These are phyloP conservation scores for Clunio marinus DNA, from an alignment of 2,888 invertebrate species.

Conservation along the genomic window DNA sequence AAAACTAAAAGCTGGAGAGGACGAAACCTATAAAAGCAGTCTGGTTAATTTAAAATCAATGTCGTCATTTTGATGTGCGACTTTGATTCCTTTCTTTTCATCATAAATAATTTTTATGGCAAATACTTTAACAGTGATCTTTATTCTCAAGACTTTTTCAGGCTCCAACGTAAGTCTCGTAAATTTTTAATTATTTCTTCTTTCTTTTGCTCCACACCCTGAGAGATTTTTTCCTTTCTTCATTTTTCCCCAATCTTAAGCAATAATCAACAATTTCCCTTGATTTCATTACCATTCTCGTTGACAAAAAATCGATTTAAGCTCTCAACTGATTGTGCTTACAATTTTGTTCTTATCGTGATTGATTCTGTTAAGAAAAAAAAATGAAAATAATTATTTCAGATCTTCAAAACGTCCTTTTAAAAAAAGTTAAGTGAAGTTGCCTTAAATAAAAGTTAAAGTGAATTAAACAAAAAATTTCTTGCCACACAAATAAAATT, in stretches of 20 bases:
- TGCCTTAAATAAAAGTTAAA: background rate
- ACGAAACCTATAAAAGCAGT: background rate
- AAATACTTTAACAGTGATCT: too few relatives aligned
- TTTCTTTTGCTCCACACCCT: constrained; percentile 11
- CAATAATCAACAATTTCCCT: constrained; percentile 24
- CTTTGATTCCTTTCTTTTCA: too few relatives aligned
- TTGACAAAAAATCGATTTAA: background rate
- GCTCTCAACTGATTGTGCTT: constrained; percentile 32
- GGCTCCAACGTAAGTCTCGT: too few relatives aligned
- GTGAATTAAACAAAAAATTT: background rate
- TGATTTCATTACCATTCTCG: background rate
- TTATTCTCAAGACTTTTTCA: too few relatives aligned
- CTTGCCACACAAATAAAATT: background rate
- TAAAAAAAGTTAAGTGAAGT: background rate
- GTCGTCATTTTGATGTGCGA: too few relatives aligned
- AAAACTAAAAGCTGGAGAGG: background rate
- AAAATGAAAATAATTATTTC: background rate
- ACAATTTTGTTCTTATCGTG: constrained; percentile 35
- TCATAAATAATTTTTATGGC: too few relatives aligned
- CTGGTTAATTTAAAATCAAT: background rate
- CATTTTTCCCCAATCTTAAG: constrained; percentile 3
- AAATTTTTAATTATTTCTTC: too few relatives aligned
- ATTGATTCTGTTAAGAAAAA: constrained; percentile 22
- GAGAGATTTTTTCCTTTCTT: constrained; percentile 17
- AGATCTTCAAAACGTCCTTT: background rate